Percentiles rank a stretch among this genome's conserved stretches.
These are phyloP conservation scores for Pseudomyrmex pallidus DNA, from an alignment of 1,140 invertebrate species.

Conservation along the genomic window DNA sequence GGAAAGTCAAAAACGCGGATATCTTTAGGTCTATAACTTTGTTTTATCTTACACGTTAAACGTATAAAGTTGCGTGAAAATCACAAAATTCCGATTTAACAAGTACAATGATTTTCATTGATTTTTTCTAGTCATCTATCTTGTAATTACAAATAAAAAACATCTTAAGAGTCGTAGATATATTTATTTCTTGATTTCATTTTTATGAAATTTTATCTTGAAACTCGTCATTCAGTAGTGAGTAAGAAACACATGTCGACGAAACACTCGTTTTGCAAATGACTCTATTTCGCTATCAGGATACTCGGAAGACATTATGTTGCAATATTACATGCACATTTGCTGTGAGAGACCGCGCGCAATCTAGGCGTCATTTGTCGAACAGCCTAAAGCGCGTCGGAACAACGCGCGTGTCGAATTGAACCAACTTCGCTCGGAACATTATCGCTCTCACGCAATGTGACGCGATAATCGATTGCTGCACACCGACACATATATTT, in stretches of 20 bases:
- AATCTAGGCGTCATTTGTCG: constrained; percentile 28
- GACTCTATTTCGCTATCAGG: constrained; percentile 30
- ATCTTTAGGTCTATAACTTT: constrained; percentile 10
- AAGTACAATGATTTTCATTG: too few relatives aligned
- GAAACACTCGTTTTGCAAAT: constrained; percentile 5
- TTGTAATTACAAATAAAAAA: not conserved
- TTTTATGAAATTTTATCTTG: not conserved
- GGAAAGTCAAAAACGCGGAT: constrained; percentile 23
- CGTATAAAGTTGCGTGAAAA: constrained; percentile 6
- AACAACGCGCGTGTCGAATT: constrained; percentile 36
- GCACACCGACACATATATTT: not conserved
- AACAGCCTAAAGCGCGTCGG: constrained; percentile 51
- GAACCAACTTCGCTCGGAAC: constrained; percentile 45
- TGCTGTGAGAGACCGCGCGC: too few relatives aligned
- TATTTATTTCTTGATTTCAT: too few relatives aligned
- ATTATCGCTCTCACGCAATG: constrained; percentile 43
- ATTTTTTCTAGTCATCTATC: not conserved
- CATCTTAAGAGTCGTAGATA: too few relatives aligned
- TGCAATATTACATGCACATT: too few relatives aligned
- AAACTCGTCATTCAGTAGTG: constrained; percentile 3
- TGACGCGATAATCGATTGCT: constrained; percentile 40
- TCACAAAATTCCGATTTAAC: not conserved
- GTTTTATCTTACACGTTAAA: not conserved
- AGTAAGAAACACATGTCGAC: constrained; percentile 22
- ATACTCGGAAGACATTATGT: constrained; percentile 45